phyloP scores from a whole-genome alignment of 2,113 vertebrate genomes.

The Anoplopoma fimbria region DNA sequence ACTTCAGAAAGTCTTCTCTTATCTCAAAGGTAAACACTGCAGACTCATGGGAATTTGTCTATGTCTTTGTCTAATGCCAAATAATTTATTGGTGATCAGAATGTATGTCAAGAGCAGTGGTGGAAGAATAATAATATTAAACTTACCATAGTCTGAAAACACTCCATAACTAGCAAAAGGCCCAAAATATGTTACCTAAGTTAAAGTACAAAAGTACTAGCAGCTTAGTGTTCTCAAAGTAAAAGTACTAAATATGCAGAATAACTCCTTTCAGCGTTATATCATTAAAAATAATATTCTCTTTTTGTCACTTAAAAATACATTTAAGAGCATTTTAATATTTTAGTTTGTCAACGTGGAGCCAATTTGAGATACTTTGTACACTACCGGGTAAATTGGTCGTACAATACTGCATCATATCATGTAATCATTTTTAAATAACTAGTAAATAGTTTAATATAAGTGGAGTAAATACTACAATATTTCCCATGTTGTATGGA shows the following conservation, averaged over 20 bases:
- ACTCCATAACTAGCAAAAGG: not conserved
- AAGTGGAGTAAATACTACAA: not conserved
- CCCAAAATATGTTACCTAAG: not conserved
- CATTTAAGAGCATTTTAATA: not conserved
- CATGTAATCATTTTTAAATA: not conserved
- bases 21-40: not conserved
- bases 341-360: not conserved
- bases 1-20: not conserved
- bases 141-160: not conserved
- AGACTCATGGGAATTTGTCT: conserved; percentile 13
- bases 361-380: not conserved
- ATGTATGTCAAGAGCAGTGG: not conserved
- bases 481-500: not conserved
- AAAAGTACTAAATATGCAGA: not conserved
- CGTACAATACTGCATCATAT: not conserved
- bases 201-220: not conserved
- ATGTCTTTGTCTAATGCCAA: conserved; percentile 20
- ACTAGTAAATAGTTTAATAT: not conserved
- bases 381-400: not conserved
- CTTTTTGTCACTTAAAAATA: not conserved
- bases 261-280: not conserved
- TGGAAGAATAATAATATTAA: not conserved
- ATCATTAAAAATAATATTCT: not conserved
- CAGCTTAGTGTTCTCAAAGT: not conserved
- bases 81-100: not conserved